These are phyloP conservation scores for Opisthograptis luteolata DNA, from an alignment of 2,888 invertebrate genomes.

Conservation along the genomic window DNA sequence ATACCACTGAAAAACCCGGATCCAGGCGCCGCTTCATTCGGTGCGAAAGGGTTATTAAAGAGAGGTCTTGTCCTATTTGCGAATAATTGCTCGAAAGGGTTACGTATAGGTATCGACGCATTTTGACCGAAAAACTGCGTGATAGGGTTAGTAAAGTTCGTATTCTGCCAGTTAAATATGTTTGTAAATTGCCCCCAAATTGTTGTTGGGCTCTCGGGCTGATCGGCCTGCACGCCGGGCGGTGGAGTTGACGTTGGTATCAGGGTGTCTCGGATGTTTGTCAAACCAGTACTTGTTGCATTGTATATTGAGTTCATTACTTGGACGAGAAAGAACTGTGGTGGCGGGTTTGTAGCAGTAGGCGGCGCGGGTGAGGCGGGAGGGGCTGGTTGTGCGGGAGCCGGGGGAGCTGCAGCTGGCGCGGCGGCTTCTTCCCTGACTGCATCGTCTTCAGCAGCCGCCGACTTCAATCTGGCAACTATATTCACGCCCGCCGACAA, in stretches of 20 bases:
- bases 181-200: neutral
- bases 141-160: too few relatives aligned
- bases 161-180: neutral
- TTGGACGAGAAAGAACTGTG: neutral
- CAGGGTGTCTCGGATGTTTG: neutral
- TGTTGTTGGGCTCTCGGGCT: slow-evolving; percentile 6
- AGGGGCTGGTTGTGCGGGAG: neutral
- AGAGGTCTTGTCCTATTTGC: too few relatives aligned
- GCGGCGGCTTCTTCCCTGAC: slow-evolving; percentile 24
- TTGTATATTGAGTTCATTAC: neutral
- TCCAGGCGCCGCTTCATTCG: too few relatives aligned
- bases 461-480: slow-evolving; percentile 54
- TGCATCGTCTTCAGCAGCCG: slow-evolving; percentile 35
- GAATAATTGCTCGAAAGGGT: too few relatives aligned
- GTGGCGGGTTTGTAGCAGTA: neutral
- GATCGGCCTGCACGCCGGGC: slow-evolving; percentile 23
- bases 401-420: neutral
- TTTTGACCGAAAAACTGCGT: neutral
- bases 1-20: too few relatives aligned
- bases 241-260: neutral
- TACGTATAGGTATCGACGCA: too few relatives aligned
- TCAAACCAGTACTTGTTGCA: neutral
- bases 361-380: neutral
- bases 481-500: slow-evolving; percentile 60
- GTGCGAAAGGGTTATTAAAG: too few relatives aligned